These are phyloP conservation scores for Phataginus tricuspis DNA, from an alignment of 2,797 vertebrate species.

Conservation along the genomic window DNA sequence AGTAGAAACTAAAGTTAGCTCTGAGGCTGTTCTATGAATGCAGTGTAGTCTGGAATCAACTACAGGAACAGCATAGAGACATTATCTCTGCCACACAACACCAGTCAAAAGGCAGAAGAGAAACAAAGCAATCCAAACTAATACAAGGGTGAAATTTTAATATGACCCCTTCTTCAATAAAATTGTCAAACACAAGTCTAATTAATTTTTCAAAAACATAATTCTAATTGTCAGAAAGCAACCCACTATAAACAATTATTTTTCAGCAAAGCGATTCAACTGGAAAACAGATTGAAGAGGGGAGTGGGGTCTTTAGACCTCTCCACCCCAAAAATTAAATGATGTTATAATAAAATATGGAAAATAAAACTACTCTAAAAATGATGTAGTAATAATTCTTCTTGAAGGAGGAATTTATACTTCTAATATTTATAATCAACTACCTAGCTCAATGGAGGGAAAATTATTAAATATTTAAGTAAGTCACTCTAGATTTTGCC, in stretches of 20 bases:
- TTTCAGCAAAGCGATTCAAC: not conserved
- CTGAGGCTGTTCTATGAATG: not conserved
- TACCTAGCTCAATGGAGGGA: not conserved
- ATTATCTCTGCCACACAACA: not conserved
- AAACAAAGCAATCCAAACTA: slow-evolving; percentile 49
- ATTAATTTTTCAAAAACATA: slow-evolving; percentile 39
- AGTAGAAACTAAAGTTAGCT: not conserved
- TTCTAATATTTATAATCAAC: not conserved
- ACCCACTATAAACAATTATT: not conserved
- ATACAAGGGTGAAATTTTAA: not conserved
- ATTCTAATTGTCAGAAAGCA: slow-evolving; percentile 37
- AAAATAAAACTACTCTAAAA: slow-evolving; percentile 7
- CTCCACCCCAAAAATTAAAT: not conserved
- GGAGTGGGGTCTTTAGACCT: not conserved
- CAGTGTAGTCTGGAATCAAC: slow-evolving; percentile 12
- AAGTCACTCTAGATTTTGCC: slow-evolving; percentile 8
- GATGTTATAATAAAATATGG: slow-evolving; percentile 6
- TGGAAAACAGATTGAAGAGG: slow-evolving; percentile 13
- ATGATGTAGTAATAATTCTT: not conserved
- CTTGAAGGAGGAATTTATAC: not conserved
- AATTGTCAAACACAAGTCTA: slow-evolving; percentile 17
- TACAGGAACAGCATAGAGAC: not conserved
- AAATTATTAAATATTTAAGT: slow-evolving; percentile 49
- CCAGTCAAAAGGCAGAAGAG: not conserved
- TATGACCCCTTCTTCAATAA: not conserved